Conservation (phyloP, 2,797 vertebrate genomes). For the Trachops cirrhosus region DNA sequence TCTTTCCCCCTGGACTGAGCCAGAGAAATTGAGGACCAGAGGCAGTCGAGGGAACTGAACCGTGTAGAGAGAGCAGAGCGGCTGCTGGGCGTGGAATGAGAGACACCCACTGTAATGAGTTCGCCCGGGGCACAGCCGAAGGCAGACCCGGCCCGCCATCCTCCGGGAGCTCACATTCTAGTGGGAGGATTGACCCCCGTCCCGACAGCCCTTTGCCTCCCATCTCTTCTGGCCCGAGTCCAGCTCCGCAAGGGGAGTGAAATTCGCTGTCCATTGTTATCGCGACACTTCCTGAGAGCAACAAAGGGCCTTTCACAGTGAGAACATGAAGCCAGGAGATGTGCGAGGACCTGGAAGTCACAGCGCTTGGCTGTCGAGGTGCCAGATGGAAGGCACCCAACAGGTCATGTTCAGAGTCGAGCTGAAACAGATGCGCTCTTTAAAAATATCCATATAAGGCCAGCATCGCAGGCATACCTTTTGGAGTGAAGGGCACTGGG, state of each 20-base stretch:
- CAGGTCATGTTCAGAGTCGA: conserved; percentile 1
- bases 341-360: conserved; percentile 37
- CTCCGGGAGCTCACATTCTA: fast-evolving
- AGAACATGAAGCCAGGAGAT: neutral
- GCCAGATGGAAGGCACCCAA: conserved; percentile 66
- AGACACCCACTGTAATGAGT: fast-evolving
- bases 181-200: neutral
- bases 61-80: fast-evolving
- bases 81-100: fast-evolving
- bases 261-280: conserved; percentile 39
- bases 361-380: conserved; percentile 6
- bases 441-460: conserved; percentile 53
- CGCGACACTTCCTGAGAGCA: conserved; percentile 53
- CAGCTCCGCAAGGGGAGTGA: conserved; percentile 24
- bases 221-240: neutral
- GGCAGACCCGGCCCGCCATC: neutral
- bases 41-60: neutral
- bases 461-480: neutral
- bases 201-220: neutral
- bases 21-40: neutral
- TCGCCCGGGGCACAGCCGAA: fast-evolving
- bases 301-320: conserved; percentile 68
- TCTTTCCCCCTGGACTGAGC: fast-evolving
- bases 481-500: neutral
- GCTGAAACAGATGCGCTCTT: neutral